Conservation (phyloP, 2,888 invertebrate genomes). For the Torymus auratus region DNA sequence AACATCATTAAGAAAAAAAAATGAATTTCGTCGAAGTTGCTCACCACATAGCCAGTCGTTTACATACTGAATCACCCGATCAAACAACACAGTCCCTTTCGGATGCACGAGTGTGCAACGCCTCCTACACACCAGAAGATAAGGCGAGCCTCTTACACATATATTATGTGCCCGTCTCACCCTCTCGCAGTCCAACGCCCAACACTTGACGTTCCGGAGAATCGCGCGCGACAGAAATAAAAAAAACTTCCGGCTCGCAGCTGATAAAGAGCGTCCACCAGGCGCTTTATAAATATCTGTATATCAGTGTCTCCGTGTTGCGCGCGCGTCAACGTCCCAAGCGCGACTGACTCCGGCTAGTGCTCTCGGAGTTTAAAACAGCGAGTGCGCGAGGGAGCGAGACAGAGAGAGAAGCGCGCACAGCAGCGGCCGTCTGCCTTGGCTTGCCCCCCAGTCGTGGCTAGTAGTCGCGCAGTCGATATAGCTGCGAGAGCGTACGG, state of each 20-base stretch:
- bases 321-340: constrained; percentile 36
- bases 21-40: neutral
- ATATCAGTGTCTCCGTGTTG: neutral
- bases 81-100: neutral
- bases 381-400: neutral
- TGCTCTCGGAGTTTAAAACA: constrained; percentile 37
- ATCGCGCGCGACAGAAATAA: neutral
- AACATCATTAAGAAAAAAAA: neutral
- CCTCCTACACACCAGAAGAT: neutral
- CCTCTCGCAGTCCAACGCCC: neutral
- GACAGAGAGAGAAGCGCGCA: constrained; percentile 6
- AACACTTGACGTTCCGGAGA: neutral
- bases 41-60: constrained; percentile 23
- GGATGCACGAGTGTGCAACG: neutral
- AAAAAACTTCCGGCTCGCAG: neutral
- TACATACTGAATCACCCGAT: constrained; percentile 32
- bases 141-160: no score
- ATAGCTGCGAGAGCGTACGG: neutral
- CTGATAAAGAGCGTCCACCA: neutral
- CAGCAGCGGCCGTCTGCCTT: neutral
- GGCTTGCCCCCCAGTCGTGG: neutral
- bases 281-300: neutral
- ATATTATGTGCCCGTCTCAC: neutral
- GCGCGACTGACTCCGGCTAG: constrained; percentile 51
- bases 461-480: neutral